phyloP scores from a whole-genome alignment of 2,888 invertebrate species.

The Phortica okadai region DNA sequence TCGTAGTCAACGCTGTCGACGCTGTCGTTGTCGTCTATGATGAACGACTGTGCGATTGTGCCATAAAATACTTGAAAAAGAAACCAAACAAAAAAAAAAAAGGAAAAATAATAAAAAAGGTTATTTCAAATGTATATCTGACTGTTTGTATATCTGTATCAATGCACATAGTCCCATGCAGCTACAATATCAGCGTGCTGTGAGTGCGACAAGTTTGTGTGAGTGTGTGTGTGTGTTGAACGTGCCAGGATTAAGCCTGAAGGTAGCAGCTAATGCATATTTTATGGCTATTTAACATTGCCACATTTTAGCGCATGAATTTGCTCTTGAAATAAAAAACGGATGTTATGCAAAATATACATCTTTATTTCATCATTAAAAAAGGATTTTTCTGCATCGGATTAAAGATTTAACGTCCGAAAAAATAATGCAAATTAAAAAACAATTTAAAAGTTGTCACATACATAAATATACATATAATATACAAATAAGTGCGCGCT shows the following conservation, averaged over 20 bases:
- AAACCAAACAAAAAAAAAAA: constrained; percentile 12
- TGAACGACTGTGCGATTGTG: constrained; percentile 14
- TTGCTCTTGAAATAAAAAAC: not conserved
- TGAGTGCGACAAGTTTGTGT: too few relatives aligned
- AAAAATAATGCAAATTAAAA: too few relatives aligned
- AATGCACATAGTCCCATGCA: not conserved
- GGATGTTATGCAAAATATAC: too few relatives aligned
- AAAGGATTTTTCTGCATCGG: too few relatives aligned
- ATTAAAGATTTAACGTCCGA: too few relatives aligned
- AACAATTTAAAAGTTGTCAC: not conserved
- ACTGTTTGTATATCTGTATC: not conserved
- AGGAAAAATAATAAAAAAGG: constrained; percentile 5
- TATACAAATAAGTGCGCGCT: not conserved
- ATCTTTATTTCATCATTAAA: too few relatives aligned
- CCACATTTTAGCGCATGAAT: not conserved
- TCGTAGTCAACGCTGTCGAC: constrained; percentile 30
- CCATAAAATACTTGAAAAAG: constrained; percentile 13
- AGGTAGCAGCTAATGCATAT: constrained; percentile 21
- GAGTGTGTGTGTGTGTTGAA: too few relatives aligned
- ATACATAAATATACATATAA: not conserved
- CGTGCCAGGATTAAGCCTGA: not conserved
- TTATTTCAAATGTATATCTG: not conserved
- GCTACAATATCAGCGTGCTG: too few relatives aligned
- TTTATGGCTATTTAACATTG: constrained; percentile 1
- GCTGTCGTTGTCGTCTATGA: constrained; percentile 32